phyloP scores from a whole-genome alignment of 2,797 vertebrate species.

The Clarias laeviceps region DNA sequence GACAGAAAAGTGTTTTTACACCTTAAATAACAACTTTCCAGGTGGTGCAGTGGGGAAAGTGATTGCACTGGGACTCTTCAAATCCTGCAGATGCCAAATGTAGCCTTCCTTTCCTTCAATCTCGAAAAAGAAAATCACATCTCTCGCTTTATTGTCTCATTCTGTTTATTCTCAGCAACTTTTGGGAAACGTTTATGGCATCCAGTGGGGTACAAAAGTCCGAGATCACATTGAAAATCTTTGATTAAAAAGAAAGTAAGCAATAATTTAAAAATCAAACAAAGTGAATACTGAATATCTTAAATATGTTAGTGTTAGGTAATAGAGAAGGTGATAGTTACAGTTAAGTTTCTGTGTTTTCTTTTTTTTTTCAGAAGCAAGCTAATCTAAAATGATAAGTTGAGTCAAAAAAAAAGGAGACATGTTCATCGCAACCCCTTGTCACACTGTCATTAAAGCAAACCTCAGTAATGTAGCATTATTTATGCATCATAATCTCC shows the following conservation, averaged over 20 bases:
- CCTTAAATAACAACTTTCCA: neutral
- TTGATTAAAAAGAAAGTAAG: neutral
- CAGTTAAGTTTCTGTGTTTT: neutral
- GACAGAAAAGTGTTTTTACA: neutral
- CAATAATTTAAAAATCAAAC: neutral
- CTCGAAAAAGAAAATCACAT: neutral
- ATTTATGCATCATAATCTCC: too few species aligned
- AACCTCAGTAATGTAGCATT: too few species aligned
- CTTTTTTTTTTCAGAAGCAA: neutral
- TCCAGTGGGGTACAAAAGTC: neutral
- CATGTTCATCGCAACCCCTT: too few species aligned
- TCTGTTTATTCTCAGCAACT: neutral
- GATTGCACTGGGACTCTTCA: neutral
- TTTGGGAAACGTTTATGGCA: neutral
- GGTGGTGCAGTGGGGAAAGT: too few species aligned
- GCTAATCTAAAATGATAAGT: neutral
- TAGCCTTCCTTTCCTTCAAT: neutral
- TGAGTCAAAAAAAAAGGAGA: neutral
- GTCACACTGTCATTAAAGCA: too few species aligned
- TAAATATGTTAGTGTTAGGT: neutral
- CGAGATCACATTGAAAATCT: neutral
- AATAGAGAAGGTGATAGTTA: neutral
- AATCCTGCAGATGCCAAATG: neutral
- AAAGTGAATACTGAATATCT: neutral
- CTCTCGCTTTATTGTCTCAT: neutral